Evolutionary conservation across 2,888 invertebrate species (phyloP), one percentile per base, ranked within the genome.

Genomic region (Patella ulyssiponensis): DNA sequence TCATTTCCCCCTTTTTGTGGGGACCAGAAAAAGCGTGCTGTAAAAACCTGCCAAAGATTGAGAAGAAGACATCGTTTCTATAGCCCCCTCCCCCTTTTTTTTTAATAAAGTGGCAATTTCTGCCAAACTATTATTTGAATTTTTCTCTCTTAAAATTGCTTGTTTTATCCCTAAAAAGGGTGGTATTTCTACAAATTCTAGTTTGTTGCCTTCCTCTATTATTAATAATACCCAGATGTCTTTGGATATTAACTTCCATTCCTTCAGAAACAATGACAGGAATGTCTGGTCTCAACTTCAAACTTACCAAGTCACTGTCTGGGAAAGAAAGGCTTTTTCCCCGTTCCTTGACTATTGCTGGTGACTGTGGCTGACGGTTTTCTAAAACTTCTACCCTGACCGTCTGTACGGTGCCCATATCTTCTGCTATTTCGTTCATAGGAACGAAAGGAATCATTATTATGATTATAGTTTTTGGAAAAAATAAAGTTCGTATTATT

Each of bases 201-300:
- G 71, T 33, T 79, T 79, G 79, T 79, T 78, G 2, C 81, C 79
- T 51, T 79, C 71, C 58, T 56, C 58, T 27, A 80, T 77, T 69
- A 76, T 20, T 52, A 69, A 69, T 23, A 81, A 54, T 3, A 80
- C 78, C 81, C 80, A 80, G 53, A 78, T 72, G 58, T 81, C 80
- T 73, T 76, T 51, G 7, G 75, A 80, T 54, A 81, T 81, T 44
- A 77, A 58, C 75, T 76, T 15, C 81, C 79, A 82, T 3, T 73
- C 72, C 53, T 71, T 15, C 20, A 77, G 64, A 64, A 81, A 81
- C 77, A 64, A 74, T 72, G 52, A 79, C 52, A 27, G 82, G 82
- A 77, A 80, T 77, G 78, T 82, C 54, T 1, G 77, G 80, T 58
- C 58, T n/a, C 23, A n/a, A 2, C 4, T 33, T 33, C 14, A 64